Evolutionary conservation across 2,888 invertebrate genomes (phyloP).

Genomic region (Apomyelois bistriatella): DNA sequence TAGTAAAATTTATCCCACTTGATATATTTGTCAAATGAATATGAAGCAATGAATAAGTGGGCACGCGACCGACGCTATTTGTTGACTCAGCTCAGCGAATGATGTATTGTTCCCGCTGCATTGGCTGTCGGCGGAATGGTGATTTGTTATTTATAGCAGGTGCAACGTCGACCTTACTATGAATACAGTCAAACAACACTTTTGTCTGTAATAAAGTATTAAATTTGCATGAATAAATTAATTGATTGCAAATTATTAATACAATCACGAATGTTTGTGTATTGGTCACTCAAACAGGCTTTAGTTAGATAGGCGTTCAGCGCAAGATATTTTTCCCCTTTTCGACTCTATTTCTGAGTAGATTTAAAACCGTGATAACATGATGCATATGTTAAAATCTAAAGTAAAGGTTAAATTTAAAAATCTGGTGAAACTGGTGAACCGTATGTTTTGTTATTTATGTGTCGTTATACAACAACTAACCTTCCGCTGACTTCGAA

Average conservation of each 20-base stretch:
- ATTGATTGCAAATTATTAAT: no score
- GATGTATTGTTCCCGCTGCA: constrained; percentile 47
- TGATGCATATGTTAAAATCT: no score
- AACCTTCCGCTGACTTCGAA: no score
- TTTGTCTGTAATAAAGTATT: not conserved
- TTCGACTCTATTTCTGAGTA: no score
- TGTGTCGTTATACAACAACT: no score
- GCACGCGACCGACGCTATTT: constrained; percentile 41
- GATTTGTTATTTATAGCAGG: constrained; percentile 13
- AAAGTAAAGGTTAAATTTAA: no score
- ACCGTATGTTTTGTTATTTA: no score
- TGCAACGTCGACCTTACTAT: constrained; percentile 10
- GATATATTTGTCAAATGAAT: constrained; percentile 20
- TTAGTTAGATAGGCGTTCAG: no score
- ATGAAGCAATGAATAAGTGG: constrained; percentile 36
- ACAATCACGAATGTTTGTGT: not conserved
- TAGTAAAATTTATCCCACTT: constrained; percentile 13
- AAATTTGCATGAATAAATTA: not conserved
- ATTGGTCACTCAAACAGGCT: no score
- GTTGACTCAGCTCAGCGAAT: constrained; percentile 43
- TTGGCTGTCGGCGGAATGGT: constrained; percentile 18
- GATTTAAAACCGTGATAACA: no score
- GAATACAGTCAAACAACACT: constrained; percentile 13
- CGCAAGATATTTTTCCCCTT: no score
- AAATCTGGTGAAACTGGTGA: no score